These are phyloP conservation scores for Sternotherus odoratus DNA, from an alignment of 2,797 vertebrate species.

Conservation along the genomic window DNA sequence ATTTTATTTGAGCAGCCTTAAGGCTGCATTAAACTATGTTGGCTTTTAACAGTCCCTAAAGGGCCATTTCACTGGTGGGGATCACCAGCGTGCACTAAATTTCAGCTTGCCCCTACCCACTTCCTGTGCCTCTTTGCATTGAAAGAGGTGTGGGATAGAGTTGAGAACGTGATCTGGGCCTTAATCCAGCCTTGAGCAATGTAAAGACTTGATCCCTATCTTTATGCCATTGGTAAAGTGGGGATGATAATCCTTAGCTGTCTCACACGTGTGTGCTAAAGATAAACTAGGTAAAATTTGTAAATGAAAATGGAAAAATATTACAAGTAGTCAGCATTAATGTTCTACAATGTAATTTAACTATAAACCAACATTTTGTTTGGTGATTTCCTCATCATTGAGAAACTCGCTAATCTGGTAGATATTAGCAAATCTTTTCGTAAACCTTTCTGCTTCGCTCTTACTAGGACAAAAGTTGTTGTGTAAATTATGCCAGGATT, in stretches of 20 bases:
- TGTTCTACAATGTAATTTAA: background rate
- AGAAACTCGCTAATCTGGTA: background rate
- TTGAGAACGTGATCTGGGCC: background rate
- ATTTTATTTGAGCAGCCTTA: slow-evolving; percentile 34
- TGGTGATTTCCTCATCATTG: background rate
- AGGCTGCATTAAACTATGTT: slow-evolving; percentile 43
- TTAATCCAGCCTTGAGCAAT: slow-evolving; percentile 1
- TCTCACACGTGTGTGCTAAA: background rate
- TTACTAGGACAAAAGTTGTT: background rate
- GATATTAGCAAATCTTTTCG: background rate
- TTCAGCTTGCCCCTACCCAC: background rate
- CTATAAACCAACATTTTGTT: background rate
- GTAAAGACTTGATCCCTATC: background rate
- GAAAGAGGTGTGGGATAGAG: background rate
- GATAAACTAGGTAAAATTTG: background rate
- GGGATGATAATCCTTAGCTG: background rate
- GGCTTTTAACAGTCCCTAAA: slow-evolving; percentile 56
- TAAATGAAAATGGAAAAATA: background rate
- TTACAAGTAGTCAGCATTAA: background rate
- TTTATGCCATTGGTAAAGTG: background rate
- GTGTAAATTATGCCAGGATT: background rate
- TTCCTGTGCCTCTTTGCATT: background rate
- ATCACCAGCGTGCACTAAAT: slow-evolving; percentile 53
- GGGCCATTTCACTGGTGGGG: slow-evolving; percentile 35
- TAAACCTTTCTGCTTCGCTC: background rate